These are phyloP conservation scores for Rana temporaria DNA, from an alignment of 2,113 vertebrate genomes.

Conservation along the genomic window DNA sequence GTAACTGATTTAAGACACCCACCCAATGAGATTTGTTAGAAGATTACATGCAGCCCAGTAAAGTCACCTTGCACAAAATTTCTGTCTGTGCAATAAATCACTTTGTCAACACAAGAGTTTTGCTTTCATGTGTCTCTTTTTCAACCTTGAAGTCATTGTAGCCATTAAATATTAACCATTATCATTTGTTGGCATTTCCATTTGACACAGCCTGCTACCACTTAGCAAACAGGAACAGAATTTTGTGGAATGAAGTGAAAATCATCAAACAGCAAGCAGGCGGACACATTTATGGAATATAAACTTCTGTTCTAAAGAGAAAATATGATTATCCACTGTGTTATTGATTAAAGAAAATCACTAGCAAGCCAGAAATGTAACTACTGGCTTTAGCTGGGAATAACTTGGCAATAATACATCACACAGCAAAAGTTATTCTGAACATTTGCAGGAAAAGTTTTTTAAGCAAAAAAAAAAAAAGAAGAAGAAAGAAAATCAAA, in stretches of 20 bases:
- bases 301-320: background rate
- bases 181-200: conserved; percentile 29
- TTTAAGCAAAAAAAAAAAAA: no score
- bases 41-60: background rate
- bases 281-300: background rate
- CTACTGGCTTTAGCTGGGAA: no score
- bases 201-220: background rate
- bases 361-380: no score
- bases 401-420: no score
- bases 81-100: conserved; percentile 25
- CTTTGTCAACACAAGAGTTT: conserved; percentile 1
- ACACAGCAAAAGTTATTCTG: no score
- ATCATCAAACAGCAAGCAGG: background rate
- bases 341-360: no score
- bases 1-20: background rate
- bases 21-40: conserved; percentile 10
- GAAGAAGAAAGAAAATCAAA: no score
- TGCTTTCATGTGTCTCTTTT: conserved; percentile 8
- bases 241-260: background rate
- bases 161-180: conserved; percentile 40
- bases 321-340: no score
- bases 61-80: conserved; percentile 19
- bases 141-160: conserved; percentile 26
- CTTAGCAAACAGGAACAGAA: background rate
- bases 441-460: no score